Conservation (phyloP, 2,797 vertebrate genomes). For the Xerus rutilus region DNA sequence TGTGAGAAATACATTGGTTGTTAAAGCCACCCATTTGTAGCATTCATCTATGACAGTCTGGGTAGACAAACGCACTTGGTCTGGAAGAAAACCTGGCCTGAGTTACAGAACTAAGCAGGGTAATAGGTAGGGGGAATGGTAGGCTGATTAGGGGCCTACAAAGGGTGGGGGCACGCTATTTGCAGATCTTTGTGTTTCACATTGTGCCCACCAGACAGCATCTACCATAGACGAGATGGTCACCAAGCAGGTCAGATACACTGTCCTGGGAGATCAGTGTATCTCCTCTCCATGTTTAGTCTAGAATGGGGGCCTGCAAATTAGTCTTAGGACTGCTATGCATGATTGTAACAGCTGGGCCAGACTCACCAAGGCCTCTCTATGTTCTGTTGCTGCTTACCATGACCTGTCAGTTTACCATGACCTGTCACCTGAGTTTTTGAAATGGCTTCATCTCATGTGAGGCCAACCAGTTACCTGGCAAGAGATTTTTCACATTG, state of each 20-base stretch:
- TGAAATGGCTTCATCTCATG: background rate
- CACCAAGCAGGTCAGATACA: too few species aligned
- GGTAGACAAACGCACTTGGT: background rate
- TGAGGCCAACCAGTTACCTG: background rate
- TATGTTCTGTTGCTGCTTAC: background rate
- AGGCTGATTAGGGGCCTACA: background rate
- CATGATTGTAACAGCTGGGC: background rate
- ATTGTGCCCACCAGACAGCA: background rate
- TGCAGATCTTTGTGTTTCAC: background rate
- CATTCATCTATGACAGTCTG: background rate
- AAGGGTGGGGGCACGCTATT: background rate
- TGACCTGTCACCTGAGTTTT: background rate
- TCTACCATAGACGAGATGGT: too few species aligned
- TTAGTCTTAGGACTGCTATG: background rate
- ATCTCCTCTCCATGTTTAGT: background rate
- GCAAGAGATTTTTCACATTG: background rate
- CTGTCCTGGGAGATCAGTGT: background rate
- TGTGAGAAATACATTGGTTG: background rate
- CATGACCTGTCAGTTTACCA: background rate
- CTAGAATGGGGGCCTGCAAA: background rate
- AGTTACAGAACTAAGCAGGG: background rate
- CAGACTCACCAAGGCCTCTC: too few species aligned
- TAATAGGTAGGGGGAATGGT: background rate
- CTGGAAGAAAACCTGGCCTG: too few species aligned
- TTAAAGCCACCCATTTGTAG: background rate